phyloP scores from a whole-genome alignment of 2,797 vertebrate genomes.

The Onychomys leucogaster region DNA sequence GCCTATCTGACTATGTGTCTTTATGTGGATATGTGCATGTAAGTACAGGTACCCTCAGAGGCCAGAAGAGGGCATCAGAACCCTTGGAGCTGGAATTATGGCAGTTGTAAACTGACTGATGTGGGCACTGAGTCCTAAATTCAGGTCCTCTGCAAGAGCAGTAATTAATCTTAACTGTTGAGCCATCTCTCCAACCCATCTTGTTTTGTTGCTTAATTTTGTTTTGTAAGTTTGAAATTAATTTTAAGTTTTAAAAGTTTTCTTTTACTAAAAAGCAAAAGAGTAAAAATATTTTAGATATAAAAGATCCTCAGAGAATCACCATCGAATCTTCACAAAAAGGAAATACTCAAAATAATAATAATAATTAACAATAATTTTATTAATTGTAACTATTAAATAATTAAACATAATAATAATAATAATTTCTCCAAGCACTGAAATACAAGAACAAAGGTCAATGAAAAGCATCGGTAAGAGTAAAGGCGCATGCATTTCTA shows the following conservation, averaged over 20 bases:
- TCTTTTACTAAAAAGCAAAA: slow-evolving; percentile 4
- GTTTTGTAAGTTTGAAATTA: slow-evolving; percentile 2
- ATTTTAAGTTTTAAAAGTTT: neutral
- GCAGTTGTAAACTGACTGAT: neutral
- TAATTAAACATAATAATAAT: neutral
- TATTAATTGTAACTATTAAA: neutral
- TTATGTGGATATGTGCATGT: neutral
- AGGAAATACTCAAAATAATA: neutral
- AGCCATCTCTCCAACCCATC: neutral
- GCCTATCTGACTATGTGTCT: neutral
- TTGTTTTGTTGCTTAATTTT: neutral
- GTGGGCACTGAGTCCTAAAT: neutral
- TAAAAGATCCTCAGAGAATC: neutral
- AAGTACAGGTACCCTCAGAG: neutral
- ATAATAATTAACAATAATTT: neutral
- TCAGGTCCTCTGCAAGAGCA: neutral
- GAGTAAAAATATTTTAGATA: neutral
- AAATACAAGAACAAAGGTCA: neutral
- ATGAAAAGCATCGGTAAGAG: neutral
- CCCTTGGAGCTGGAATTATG: neutral
- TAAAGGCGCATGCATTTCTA: neutral
- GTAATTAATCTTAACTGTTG: neutral
- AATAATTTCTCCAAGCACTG: neutral
- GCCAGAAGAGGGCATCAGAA: neutral
- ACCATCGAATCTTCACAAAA: neutral